phyloP scores from a whole-genome alignment of 2,113 vertebrate genomes.

The Isurus oxyrinchus region DNA sequence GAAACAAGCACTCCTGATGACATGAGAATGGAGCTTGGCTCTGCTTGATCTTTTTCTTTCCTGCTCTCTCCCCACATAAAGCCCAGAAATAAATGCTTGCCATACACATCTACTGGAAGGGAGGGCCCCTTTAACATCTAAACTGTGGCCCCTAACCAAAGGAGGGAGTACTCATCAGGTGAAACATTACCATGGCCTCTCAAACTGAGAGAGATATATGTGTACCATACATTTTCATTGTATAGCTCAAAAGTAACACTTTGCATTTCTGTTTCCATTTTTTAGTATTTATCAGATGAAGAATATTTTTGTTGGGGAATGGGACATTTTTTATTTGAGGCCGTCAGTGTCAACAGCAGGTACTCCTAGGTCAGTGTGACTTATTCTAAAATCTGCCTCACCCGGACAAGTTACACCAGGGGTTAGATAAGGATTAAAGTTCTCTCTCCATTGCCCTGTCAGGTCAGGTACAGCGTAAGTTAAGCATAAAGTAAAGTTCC shows the following conservation, averaged over 20 bases:
- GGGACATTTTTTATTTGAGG: neutral
- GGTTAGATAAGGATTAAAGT: neutral
- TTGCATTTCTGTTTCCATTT: neutral
- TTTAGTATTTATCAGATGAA: neutral
- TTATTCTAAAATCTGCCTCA: neutral
- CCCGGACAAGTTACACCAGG: neutral
- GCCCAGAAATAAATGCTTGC: neutral
- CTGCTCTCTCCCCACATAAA: neutral
- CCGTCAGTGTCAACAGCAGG: neutral
- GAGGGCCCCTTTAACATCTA: neutral
- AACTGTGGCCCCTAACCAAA: neutral
- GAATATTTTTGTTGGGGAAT: neutral
- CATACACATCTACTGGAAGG: neutral
- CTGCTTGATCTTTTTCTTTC: neutral
- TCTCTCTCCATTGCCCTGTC: neutral
- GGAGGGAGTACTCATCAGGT: too few relatives aligned
- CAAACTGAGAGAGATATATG: neutral
- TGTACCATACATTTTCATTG: neutral
- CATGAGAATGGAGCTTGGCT: neutral
- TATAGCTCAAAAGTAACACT: neutral
- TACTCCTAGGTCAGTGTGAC: neutral
- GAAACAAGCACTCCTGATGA: neutral
- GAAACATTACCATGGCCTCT: too few relatives aligned
- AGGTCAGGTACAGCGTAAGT: neutral
- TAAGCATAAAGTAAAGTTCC: neutral